Conservation (phyloP, 2,888 invertebrate species). For the Agonopterix alstromeriana region DNA sequence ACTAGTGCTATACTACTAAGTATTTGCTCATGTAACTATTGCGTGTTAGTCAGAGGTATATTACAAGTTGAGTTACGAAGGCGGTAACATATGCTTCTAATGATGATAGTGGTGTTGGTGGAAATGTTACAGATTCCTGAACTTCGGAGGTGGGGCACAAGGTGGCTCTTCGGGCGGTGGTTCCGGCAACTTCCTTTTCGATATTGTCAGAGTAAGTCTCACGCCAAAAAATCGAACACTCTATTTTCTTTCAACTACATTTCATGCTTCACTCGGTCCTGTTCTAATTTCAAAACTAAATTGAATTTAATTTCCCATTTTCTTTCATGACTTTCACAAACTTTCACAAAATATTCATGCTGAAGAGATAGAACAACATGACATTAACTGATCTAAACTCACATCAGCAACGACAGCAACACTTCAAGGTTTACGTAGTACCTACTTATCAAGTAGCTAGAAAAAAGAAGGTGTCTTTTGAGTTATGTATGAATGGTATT, state of each 20-base stretch:
- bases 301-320: no score
- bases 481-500: background rate
- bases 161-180: constrained; percentile 79
- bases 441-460: background rate
- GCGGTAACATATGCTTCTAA: constrained; percentile 6
- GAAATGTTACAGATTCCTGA: constrained; percentile 72
- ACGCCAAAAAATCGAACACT: no score
- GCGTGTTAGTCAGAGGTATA: constrained; percentile 21
- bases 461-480: background rate
- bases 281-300: no score
- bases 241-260: no score
- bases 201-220: constrained; percentile 89
- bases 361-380: no score
- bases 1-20: constrained; percentile 7
- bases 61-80: constrained; percentile 18
- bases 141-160: constrained; percentile 77
- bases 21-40: constrained; percentile 28
- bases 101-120: constrained; percentile 4
- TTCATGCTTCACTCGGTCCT: no score
- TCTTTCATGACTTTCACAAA: background rate
- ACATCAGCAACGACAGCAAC: no score
- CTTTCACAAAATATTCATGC: background rate
- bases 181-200: constrained; percentile 92
- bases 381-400: no score
- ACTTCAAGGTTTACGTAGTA: background rate